Percentiles rank a stretch among this genome's conserved stretches.
phyloP scores from a whole-genome alignment of 2,888 invertebrate species.

The Cerastoderma edule region DNA sequence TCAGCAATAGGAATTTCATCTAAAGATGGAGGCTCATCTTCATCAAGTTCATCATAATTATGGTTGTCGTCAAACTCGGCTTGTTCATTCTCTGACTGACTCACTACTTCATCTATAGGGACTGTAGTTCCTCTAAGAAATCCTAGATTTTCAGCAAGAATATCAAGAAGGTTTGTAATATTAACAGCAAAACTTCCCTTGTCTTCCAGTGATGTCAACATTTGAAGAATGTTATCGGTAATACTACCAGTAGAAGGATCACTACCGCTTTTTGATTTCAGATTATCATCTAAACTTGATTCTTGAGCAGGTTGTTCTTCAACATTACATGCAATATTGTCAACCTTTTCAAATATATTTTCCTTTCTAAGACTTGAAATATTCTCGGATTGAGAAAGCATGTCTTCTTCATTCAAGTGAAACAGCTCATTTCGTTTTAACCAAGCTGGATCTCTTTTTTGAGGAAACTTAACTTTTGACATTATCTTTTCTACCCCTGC shows the following conservation, averaged over 20 bases:
- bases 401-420: too few species aligned
- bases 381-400: too few species aligned
- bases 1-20: slow-evolving; percentile 51
- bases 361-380: too few species aligned
- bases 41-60: slow-evolving; percentile 6
- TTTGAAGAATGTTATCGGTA: slow-evolving; percentile 55
- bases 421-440: slow-evolving; percentile 42
- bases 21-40: slow-evolving; percentile 41
- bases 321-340: too few species aligned
- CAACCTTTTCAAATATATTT: too few species aligned
- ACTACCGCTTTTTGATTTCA: neutral
- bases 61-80: neutral
- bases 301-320: neutral
- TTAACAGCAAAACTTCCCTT: slow-evolving; percentile 57
- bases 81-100: slow-evolving; percentile 19
- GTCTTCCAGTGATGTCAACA: slow-evolving; percentile 55
- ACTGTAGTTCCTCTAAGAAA: slow-evolving; percentile 26
- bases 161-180: slow-evolving; percentile 52
- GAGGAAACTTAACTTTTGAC: slow-evolving; percentile 35
- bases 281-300: neutral
- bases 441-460: slow-evolving; percentile 44
- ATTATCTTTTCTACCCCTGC: slow-evolving; percentile 41
- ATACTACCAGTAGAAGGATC: slow-evolving; percentile 33
- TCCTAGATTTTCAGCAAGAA: slow-evolving; percentile 53
- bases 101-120: neutral